These are phyloP conservation scores for Cantharis lateralis DNA, from an alignment of 2,888 invertebrate genomes.

Conservation along the genomic window DNA sequence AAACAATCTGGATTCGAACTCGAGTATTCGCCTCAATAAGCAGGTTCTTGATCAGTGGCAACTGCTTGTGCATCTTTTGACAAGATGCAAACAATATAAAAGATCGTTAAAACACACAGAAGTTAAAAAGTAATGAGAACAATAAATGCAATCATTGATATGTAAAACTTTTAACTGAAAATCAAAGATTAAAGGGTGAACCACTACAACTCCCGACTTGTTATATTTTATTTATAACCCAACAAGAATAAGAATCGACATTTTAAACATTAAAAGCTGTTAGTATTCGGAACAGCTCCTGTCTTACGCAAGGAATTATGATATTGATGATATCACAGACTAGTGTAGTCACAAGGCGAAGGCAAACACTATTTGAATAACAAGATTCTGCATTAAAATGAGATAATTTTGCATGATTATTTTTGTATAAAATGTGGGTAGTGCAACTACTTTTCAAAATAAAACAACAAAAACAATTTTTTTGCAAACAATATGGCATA, in stretches of 20 bases:
- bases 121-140: neutral
- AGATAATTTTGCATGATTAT: conserved; percentile 31
- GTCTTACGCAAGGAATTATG: conserved; percentile 54
- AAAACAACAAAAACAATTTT: neutral
- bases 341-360: conserved; percentile 34
- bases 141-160: neutral
- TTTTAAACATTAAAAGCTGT: conserved; percentile 11
- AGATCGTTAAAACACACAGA: neutral
- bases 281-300: conserved; percentile 42
- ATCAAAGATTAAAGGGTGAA: neutral
- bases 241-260: neutral
- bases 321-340: conserved; percentile 53
- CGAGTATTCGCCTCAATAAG: neutral
- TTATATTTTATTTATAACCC: neutral
- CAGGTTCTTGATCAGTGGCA: neutral
- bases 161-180: neutral
- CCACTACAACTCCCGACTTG: neutral
- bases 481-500: neutral
- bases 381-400: conserved; percentile 31
- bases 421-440: conserved; percentile 4
- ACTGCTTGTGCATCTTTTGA: neutral
- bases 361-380: conserved; percentile 31
- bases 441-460: neutral
- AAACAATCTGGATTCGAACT: neutral
- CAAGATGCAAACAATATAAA: neutral